Evolutionary conservation across 2,797 vertebrate species (phyloP).

Genomic region (Typhlichthys eigenmanni): DNA sequence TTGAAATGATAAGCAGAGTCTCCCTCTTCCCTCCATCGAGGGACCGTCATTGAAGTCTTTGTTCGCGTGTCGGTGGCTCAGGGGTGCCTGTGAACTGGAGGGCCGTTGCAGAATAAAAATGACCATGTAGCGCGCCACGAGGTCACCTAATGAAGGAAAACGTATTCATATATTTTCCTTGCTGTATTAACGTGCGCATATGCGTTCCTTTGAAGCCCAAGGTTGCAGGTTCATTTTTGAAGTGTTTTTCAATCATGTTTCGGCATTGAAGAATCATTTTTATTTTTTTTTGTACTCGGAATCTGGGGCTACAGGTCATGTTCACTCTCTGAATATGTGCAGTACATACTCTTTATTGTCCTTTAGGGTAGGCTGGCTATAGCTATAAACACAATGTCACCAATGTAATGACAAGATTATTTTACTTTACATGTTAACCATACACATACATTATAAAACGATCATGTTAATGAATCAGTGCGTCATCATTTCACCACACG

Average conservation of each 20-base stretch:
- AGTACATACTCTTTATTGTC: constrained; percentile 30
- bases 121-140: constrained; percentile 71
- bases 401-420: no score
- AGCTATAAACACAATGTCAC: no score
- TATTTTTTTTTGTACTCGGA: constrained; percentile 52
- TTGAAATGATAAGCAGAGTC: constrained; percentile 76
- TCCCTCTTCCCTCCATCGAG: constrained; percentile 53
- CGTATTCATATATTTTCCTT: constrained; percentile 73
- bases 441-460: no score
- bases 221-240: constrained; percentile 71
- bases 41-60: constrained; percentile 74
- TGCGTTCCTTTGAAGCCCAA: constrained; percentile 70
- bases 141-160: constrained; percentile 75
- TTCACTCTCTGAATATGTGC: constrained; percentile 36
- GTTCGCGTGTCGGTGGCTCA: constrained; percentile 66
- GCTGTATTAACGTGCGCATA: constrained; percentile 68
- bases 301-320: constrained; percentile 52
- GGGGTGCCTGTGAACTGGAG: constrained; percentile 69
- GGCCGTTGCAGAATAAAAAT: constrained; percentile 69
- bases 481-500: no score
- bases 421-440: no score
- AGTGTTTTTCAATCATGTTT: constrained; percentile 75
- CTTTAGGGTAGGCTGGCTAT: no score
- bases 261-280: constrained; percentile 63
- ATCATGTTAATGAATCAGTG: no score